These are phyloP conservation scores for Diloba caeruleocephala DNA, from an alignment of 2,888 invertebrate genomes.

Conservation along the genomic window DNA sequence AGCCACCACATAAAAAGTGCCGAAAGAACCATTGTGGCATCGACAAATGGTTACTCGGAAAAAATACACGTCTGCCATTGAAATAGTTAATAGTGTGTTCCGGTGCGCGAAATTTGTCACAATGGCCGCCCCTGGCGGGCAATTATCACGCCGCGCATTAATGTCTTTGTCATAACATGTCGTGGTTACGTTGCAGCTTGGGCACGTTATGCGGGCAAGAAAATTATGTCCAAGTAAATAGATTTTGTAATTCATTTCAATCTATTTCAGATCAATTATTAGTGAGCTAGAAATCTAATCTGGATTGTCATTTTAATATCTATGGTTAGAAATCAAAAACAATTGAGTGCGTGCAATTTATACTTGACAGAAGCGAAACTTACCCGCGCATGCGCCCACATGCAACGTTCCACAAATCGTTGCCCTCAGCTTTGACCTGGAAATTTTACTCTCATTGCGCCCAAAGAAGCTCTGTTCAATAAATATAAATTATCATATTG, in stretches of 20 bases:
- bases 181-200: constrained; percentile 36
- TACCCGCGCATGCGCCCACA: too few species aligned
- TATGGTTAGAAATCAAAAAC: neutral
- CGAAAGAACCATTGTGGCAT: constrained; percentile 68
- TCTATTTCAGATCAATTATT: neutral
- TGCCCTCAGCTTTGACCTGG: too few species aligned
- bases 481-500: too few species aligned
- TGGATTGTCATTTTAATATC: too few species aligned
- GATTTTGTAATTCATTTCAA: neutral
- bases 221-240: neutral
- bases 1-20: constrained; percentile 68
- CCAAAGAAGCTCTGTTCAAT: too few species aligned
- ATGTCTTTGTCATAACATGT: constrained; percentile 80
- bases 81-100: constrained; percentile 81
- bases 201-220: neutral
- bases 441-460: too few species aligned
- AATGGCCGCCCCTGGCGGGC: constrained; percentile 71
- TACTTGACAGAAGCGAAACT: too few species aligned
- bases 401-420: too few species aligned
- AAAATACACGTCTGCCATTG: constrained; percentile 68
- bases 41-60: constrained; percentile 76
- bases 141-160: constrained; percentile 85
- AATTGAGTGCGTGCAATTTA: too few species aligned
- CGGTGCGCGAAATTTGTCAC: constrained; percentile 84
- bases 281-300: neutral